Base-by-base conservation (phyloP, 2,888 invertebrate genomes). In the Barypeithes pellucidus region DNA sequence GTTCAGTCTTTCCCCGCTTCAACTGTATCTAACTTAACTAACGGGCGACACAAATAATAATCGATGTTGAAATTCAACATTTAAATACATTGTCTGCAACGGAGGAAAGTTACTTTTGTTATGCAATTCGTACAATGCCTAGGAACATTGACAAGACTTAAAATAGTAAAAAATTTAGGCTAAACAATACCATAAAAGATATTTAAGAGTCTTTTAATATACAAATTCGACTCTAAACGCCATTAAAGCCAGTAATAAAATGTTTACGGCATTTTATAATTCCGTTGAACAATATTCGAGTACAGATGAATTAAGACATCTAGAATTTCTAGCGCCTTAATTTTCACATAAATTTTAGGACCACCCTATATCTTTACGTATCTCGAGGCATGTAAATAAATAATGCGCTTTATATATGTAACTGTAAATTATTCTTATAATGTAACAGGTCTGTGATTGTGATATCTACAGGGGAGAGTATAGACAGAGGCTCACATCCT, bases 301-400 rank as follows among this genome's bases (percentile, higher is more conserved):
- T 33, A 33, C 16, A 16, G 29, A 16, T 54, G 33, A 54, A 54
- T 54, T 33, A 54, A 54, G 54, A 54, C 54, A 22, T 54, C 54
- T 54, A n/a, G 9, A 7, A 33, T 54, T 33, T 33, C 54, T 54
- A 29, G 16, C 54, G 16, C 54, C 54, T 54, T 54, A 54, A 54
- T 54, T 54, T 54, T 54, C 33, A 54, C 33, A 54, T 3, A 33
- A 54, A 54, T 33, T 54, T 16, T 29, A 14, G 12, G 54, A 54
- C 54, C 54, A 54, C 54, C 54, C 54, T 54, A 54, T 54, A 54
- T 39, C 52, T 24, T 52, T 24, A 52, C 22, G 12, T 47, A 52
- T 22, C 52, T 24, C n/a, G 7, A 24, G 52, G 52, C 52, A 24
- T 52, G 24, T 52, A 52, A 52, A 52, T 52, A 52, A 52, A 52